Evolutionary conservation across 2,113 vertebrate genomes (phyloP).

Genomic region (Poicephalus meyeri): DNA sequence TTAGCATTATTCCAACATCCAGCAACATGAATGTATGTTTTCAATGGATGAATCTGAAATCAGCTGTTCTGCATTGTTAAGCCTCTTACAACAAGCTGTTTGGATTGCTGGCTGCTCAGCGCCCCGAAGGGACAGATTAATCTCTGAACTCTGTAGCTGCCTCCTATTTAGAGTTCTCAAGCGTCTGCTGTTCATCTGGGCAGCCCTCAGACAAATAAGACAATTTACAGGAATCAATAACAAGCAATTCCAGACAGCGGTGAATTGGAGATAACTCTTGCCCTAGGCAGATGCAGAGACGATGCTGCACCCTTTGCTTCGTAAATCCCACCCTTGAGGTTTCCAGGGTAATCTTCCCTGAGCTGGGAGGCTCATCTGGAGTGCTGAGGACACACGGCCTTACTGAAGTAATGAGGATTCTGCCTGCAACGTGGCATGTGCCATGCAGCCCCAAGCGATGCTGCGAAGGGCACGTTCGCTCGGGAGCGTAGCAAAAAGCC

Average conservation of each 20-base stretch:
- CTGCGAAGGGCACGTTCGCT: neutral
- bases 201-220: constrained; percentile 19
- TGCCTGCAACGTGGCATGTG: neutral
- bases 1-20: constrained; percentile 63
- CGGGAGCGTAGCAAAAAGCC: neutral
- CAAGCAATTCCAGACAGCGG: neutral
- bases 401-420: neutral
- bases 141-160: constrained; percentile 60
- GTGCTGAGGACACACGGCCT: neutral
- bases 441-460: neutral
- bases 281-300: neutral
- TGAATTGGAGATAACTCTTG: neutral
- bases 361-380: neutral
- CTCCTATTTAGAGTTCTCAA: constrained; percentile 16
- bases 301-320: neutral
- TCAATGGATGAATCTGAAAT: constrained; percentile 63
- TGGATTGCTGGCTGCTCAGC: constrained; percentile 58
- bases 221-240: constrained; percentile 30
- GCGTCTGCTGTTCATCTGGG: constrained; percentile 24
- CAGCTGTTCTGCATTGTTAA: constrained; percentile 63
- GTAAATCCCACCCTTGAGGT: neutral
- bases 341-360: neutral
- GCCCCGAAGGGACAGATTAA: constrained; percentile 64
- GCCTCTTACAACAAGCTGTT: constrained; percentile 53
- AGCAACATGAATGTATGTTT: constrained; percentile 60